Conservation (phyloP, 2,888 invertebrate species). For the Cremastinae sp. region DNA sequence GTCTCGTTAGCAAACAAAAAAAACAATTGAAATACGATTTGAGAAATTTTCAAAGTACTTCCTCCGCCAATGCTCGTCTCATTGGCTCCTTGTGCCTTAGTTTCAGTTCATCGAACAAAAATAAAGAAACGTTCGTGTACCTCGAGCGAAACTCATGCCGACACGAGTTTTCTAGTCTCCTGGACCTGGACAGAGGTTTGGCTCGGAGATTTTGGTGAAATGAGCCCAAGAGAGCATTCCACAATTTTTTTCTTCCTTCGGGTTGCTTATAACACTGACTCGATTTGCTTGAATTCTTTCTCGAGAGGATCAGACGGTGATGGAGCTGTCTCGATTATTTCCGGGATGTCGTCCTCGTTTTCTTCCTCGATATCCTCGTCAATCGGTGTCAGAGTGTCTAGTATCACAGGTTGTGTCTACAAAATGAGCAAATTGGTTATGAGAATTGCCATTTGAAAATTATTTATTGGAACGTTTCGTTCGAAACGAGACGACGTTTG, state of each 20-base stretch:
- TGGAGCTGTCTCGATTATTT: conserved; percentile 89
- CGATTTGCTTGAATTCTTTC: conserved; percentile 86
- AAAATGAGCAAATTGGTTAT: conserved; percentile 6
- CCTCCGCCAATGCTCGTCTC: neutral
- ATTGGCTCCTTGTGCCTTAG: conserved; percentile 35
- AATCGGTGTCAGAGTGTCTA: conserved; percentile 90
- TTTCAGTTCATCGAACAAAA: conserved; percentile 45
- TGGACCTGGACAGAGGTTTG: conserved; percentile 74
- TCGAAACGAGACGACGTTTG: neutral
- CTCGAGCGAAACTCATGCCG: conserved; percentile 17
- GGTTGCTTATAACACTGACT: conserved; percentile 86
- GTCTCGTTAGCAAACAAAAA: conserved; percentile 25
- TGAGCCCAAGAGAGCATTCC: conserved; percentile 40
- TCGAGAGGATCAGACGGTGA: conserved; percentile 77
- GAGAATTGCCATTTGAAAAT: neutral
- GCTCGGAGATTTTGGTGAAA: conserved; percentile 74
- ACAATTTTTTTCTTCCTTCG: neutral
- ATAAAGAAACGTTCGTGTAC: conserved; percentile 32
- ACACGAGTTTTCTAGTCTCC: conserved; percentile 23
- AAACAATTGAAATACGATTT: neutral
- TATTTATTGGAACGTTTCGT: too few species aligned
- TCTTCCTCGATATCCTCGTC: conserved; percentile 88
- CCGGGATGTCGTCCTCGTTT: conserved; percentile 87
- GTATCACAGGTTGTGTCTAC: conserved; percentile 84
- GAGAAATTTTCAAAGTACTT: conserved; percentile 30